Evolutionary conservation across 2,797 vertebrate species (phyloP), one percentile per base, ranked within the genome.

Genomic region (Pelochelys cantorii): DNA sequence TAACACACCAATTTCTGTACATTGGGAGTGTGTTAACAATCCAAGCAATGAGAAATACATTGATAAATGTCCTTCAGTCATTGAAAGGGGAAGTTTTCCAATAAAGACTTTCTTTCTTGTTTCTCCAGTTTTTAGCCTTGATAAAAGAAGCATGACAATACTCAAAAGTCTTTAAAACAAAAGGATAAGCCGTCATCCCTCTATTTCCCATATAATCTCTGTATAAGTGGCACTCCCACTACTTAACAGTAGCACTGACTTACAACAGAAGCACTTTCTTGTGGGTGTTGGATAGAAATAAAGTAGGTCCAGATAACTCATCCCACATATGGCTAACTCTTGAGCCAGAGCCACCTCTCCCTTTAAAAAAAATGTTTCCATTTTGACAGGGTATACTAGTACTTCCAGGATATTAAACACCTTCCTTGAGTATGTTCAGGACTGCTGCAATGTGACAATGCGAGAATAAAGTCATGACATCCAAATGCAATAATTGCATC

Each of bases 31-130:
- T 79, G 92, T 87, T 75, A 85, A 92, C 79, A 79, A 91, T 84
- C 74, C 89, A 85, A 90, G 87, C 0, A 2, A 94, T 57, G 95
- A 95, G 17, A 95, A 94, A 95, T 91, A 94, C 59, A 89, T 23
- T 75, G 89, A 92, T 82, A 56, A 84, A 86, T 90, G 81, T 85
- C 74, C 62, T 5, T 90, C 88, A 94, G 84, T 56, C 91, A 81
- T 71, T 85, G 83, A 90, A 85, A 90, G 62, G 94, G 89, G 90
- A 91, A 15, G 65, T 34, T 96, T 94, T 59, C 84, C 87, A 88
- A 81, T 90, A 81, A 74, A 83, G 92, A 54, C 84, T 85, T 57
- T 55, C 29, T 86, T 88, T 87, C 83, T 62, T 17, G 74, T 90
- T 59, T 74, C 82, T 86, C 54, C 42, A 75, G 86, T 17, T 68